A percentile compares a stretch with the other conserved stretches of the same genome.
Conservation (phyloP, 1,140 invertebrate species). For the Zeugodacus cucurbitae region DNA sequence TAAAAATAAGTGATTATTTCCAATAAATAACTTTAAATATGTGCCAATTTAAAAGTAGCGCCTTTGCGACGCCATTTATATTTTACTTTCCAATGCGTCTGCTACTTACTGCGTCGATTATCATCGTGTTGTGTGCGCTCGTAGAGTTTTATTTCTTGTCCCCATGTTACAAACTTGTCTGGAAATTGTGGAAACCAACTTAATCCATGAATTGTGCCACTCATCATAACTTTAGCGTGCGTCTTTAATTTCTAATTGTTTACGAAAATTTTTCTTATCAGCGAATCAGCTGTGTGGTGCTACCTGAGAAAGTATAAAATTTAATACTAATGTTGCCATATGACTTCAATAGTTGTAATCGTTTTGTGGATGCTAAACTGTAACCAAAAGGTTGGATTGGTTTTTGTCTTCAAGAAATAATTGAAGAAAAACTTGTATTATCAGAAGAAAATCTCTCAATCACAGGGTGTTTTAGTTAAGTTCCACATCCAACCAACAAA, state of each 20-base stretch:
- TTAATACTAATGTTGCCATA: neutral
- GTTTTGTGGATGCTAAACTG: no score
- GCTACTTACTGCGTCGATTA: conserved; percentile 48
- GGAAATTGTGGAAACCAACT: conserved; percentile 82
- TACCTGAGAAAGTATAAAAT: neutral
- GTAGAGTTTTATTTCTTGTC: conserved; percentile 85
- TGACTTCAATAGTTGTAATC: neutral
- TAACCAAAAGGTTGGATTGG: no score
- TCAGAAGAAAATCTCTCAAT: neutral
- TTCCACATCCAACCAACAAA: no score
- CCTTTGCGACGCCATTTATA: neutral
- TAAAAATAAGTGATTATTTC: neutral
- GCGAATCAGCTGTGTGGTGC: neutral
- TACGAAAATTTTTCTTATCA: conserved; percentile 1
- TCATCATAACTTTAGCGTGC: conserved; percentile 49
- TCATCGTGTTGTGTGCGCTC: conserved; percentile 69
- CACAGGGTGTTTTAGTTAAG: neutral
- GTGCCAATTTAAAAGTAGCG: neutral
- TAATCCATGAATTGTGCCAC: conserved; percentile 74
- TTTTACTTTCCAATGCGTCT: neutral
- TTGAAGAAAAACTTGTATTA: no score
- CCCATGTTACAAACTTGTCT: conserved; percentile 88
- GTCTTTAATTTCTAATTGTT: neutral
- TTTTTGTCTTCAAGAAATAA: no score
- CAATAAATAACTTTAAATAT: no score